These are phyloP conservation scores for Battus philenor DNA, from an alignment of 1,140 invertebrate genomes.

Conservation along the genomic window DNA sequence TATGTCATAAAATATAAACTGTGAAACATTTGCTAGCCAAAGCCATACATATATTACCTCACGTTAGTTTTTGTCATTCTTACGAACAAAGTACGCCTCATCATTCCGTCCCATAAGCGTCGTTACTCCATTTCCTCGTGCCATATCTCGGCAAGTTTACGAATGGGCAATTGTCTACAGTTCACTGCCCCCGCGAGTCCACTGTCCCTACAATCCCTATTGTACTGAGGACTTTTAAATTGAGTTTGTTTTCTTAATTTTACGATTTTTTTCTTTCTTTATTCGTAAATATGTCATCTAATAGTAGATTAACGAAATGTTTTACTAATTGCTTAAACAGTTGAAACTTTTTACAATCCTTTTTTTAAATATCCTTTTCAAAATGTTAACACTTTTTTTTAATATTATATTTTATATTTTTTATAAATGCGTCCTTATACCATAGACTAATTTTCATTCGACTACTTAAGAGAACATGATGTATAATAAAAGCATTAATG, in stretches of 20 bases:
- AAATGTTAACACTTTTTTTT: too few relatives aligned
- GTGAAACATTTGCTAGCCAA: too few relatives aligned
- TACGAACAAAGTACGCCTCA: slow-evolving; percentile 28
- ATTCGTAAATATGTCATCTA: slow-evolving; percentile 7
- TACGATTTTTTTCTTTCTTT: slow-evolving; percentile 4
- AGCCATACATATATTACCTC: too few relatives aligned
- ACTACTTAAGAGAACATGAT: too few relatives aligned
- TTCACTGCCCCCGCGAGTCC: slow-evolving; percentile 48
- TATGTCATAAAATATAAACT: too few relatives aligned
- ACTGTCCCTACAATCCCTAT: slow-evolving; percentile 26
- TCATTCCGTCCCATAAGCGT: slow-evolving; percentile 33
- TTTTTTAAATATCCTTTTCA: slow-evolving; percentile 1
- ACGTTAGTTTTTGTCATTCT: slow-evolving; percentile 2
- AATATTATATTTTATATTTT: too few relatives aligned
- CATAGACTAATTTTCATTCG: too few relatives aligned
- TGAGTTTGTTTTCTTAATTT: slow-evolving; percentile 16
- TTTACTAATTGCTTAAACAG: slow-evolving; percentile 8
- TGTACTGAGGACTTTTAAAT: slow-evolving; percentile 23
- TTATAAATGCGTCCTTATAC: too few relatives aligned
- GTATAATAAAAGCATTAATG: too few relatives aligned
- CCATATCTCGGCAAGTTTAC: slow-evolving; percentile 42
- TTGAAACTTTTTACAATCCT: slow-evolving; percentile 8
- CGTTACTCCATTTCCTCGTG: slow-evolving; percentile 24
- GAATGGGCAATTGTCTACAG: slow-evolving; percentile 49
- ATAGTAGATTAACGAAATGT: slow-evolving; percentile 15